Evolutionary conservation across 2,888 invertebrate species (phyloP), one percentile per base, ranked within the genome.

Genomic region (Idaea straminata): DNA sequence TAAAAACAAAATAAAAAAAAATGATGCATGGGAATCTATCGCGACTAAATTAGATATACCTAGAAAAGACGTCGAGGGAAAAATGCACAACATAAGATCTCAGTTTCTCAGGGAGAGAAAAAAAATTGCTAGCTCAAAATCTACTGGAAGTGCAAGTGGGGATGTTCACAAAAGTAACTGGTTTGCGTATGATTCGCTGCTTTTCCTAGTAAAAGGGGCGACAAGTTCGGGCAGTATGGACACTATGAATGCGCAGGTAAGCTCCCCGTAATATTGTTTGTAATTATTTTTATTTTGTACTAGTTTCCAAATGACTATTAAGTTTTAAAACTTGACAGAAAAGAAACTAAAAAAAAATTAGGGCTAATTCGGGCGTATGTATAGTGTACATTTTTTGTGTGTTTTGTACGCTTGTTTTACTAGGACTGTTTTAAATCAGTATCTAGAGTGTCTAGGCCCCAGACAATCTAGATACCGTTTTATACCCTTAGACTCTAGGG

Each of bases 71-170:
- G 59, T 66, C 58, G 71, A 71, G 62, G 61, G 34, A 7, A 67
- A 62, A 62, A n/a, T 69, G 10, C 67, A 69, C n/a, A 69, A 62
- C 65, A 15, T 69, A 34, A 62, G 70, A 7, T 70, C 70, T 6
- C 70, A 70, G 57, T 70, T 70, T 47, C 62, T 35, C 35, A 62
- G 70, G 47, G 70, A 70, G 65, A 61, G 65, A 58, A 70, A 66
- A 61, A 72, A 68, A 65, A 59, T 64, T 0, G 47, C 57, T 5
- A 57, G 15, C 4, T 57, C 64, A 61, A 73, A 67, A 57, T 59
- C 57, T 15, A 35, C 64, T 5, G 61, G 58, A 25, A 62, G 63
- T 57, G 62, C 36, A 62, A 36, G 57, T 16, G 69, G 62, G 58
- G 62, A 64, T 57, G 57, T 59, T 13, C 61, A 62, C 16, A 59